Evolutionary conservation across 2,888 invertebrate species (phyloP).

Genomic region (Tanypteryx hageni): DNA sequence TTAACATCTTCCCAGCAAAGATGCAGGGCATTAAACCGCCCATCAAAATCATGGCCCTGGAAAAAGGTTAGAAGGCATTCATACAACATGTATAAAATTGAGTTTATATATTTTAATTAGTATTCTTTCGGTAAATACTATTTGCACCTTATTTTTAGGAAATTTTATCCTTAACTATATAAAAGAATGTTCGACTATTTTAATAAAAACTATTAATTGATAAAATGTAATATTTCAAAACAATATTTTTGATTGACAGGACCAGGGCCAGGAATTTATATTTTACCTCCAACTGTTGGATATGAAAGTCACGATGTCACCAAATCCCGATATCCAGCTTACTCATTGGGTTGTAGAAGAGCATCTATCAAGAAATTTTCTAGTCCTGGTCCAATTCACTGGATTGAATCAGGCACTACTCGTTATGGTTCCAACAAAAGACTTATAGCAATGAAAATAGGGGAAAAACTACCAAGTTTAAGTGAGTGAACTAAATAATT

Average conservation of each 20-base stretch:
- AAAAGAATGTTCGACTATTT: no score
- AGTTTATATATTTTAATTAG: background rate
- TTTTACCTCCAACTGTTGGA: constrained; percentile 81
- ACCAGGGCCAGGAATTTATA: constrained; percentile 83
- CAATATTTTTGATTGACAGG: constrained; percentile 74
- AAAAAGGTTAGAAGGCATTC: background rate
- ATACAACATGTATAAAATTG: background rate
- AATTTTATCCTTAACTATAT: no score
- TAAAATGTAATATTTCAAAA: no score
- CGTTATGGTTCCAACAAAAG: constrained; percentile 72
- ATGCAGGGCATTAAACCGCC: background rate
- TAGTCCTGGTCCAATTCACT: constrained; percentile 75
- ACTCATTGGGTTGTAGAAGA: constrained; percentile 78
- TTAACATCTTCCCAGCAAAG: background rate
- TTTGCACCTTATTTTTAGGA: background rate
- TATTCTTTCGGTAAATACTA: background rate
- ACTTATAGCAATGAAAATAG: background rate
- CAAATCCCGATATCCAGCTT: constrained; percentile 81
- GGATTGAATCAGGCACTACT: constrained; percentile 77
- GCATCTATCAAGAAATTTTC: constrained; percentile 70
- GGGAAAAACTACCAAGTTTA: background rate
- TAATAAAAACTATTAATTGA: no score
- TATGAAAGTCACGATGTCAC: constrained; percentile 81
- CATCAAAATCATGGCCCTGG: constrained; percentile 24
- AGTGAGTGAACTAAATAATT: background rate